A percentile compares a stretch with the other conserved stretches of the same genome.
Conservation (phyloP, 2,797 vertebrate genomes). For the Hafferia zeledoni region DNA sequence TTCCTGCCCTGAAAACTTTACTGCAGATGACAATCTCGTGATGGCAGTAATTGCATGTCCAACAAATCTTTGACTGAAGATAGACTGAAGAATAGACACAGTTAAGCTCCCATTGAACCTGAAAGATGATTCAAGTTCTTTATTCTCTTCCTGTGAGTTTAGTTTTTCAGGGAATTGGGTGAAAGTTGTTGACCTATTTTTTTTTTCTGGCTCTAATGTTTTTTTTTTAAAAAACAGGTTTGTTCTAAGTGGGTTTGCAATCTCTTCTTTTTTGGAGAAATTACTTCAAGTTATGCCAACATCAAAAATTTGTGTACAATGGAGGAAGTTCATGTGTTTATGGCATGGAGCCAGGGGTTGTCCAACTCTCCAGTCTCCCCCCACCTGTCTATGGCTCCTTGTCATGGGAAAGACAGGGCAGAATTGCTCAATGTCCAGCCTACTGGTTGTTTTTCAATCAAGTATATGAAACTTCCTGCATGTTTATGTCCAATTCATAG, state of each 20-base stretch:
- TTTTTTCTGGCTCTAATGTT: too few species aligned
- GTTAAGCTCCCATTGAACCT: background rate
- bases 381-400: background rate
- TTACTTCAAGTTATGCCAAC: background rate
- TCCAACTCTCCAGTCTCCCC: background rate
- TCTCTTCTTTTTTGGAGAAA: background rate
- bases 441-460: background rate
- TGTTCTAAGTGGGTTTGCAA: background rate
- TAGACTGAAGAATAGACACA: background rate
- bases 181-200: background rate
- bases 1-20: background rate
- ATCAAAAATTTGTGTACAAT: background rate
- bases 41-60: background rate
- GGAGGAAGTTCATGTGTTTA: background rate
- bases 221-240: background rate
- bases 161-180: background rate
- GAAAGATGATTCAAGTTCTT: background rate
- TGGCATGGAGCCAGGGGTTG: background rate
- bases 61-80: background rate
- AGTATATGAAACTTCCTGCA: background rate
- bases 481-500: background rate
- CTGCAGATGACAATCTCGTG: rapidly evolving
- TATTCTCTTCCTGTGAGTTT: background rate
- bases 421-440: background rate
- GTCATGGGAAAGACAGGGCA: background rate